Base-by-base conservation (phyloP, 92 coral and sea anemone species). In the Actinostola sp. region DNA sequence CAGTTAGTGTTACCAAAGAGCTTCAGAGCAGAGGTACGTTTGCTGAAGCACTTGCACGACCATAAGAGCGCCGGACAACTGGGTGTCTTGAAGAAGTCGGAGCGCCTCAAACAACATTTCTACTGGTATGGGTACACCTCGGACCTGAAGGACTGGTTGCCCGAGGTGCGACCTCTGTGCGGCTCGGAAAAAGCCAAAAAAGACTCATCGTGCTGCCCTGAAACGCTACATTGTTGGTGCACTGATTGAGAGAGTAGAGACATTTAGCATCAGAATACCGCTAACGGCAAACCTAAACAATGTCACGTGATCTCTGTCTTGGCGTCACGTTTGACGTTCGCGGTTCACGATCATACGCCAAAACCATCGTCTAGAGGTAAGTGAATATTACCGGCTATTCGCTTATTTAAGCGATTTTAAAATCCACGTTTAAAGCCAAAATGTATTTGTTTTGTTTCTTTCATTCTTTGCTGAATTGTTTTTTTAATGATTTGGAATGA, bases 211-310 rank as follows among this genome's bases (percentile, higher is more conserved):
- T 5, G 86, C 81, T 42, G 71, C 65, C 0, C 27, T 73, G 46
- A 38, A 27, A 7, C 43, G 30, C 9, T 51, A 61, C 55, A 77
- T 50, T 52, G 75, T 66, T 23, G 75, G 59, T 0, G 75, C 57
- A 20, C 75, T 68, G 14, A 19, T 67, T 24, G 68, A 66, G 23
- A 49, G 82, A 73, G 61, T 82, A n/a, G n/a, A n/a, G n/a, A n/a
- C n/a, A n/a, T n/a, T n/a, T n/a, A n/a, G n/a, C n/a, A n/a, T n/a
- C n/a, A n/a, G n/a, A n/a, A n/a, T n/a, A n/a, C n/a, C n/a, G n/a
- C n/a, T n/a, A n/a, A n/a, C n/a, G n/a, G n/a, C n/a, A n/a, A n/a
- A n/a, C n/a, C n/a, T n/a, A n/a, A n/a, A n/a, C n/a, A n/a, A n/a
- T n/a, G n/a, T n/a, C n/a, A n/a, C n/a, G n/a, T n/a, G n/a, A n/a